Conservation (phyloP, 2,797 vertebrate genomes). For the Champsocephalus gunnari region DNA sequence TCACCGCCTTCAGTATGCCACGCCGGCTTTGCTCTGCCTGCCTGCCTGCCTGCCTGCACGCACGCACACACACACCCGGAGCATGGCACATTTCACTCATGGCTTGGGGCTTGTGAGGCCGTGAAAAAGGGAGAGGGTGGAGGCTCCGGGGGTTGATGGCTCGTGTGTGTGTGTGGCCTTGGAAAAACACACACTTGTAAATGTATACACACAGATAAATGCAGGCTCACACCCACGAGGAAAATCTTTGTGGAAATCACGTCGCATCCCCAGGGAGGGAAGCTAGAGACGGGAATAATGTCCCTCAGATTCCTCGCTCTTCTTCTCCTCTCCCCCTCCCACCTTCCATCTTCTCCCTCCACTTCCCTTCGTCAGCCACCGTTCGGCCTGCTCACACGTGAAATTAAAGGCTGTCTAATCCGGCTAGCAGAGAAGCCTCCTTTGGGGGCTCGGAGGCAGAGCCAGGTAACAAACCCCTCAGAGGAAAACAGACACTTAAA, state of each 20-base stretch:
- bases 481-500: constrained; percentile 68
- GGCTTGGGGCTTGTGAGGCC: constrained; percentile 78
- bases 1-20: constrained; percentile 80
- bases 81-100: constrained; percentile 81
- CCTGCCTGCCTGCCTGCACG: not conserved
- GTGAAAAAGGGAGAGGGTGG: constrained; percentile 71
- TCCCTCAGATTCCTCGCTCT: constrained; percentile 40
- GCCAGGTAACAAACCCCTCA: constrained; percentile 47
- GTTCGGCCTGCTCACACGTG: constrained; percentile 82
- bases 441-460: constrained; percentile 50
- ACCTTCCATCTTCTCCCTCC: constrained; percentile 54
- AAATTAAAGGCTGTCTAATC: constrained; percentile 87
- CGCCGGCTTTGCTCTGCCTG: constrained; percentile 63
- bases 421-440: constrained; percentile 62
- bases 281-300: constrained; percentile 64
- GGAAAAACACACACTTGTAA: constrained; percentile 38
- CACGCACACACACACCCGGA: constrained; percentile 29
- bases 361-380: constrained; percentile 62
- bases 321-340: not conserved
- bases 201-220: constrained; percentile 57
- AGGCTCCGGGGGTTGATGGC: constrained; percentile 58
- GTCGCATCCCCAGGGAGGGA: constrained; percentile 61
- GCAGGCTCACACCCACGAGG: constrained; percentile 49
- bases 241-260: constrained; percentile 77
- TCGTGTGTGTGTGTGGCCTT: constrained; percentile 33